Evolutionary conservation across 1,140 invertebrate species (phyloP), one percentile per base, ranked within the genome.

Genomic region (Drosophila micromelanica): DNA sequence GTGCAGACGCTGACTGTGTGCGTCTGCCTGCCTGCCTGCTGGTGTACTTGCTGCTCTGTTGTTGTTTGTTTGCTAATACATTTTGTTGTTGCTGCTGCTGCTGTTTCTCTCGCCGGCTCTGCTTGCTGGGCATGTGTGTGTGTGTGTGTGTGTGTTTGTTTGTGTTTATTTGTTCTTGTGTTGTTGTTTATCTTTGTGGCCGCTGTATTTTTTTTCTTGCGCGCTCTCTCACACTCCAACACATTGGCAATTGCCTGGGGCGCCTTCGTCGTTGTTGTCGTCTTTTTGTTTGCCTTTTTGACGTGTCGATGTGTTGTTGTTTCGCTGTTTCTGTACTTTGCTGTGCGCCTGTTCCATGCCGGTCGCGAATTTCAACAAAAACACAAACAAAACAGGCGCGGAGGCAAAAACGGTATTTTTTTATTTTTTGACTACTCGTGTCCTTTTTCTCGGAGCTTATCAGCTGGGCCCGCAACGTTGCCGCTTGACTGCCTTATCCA

Each of bases 281-380:
- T 76, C 70, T 65, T 71, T 64, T 68, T 72, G 30, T 76, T 76
- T 82, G 72, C 61, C 67, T 78, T 62, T 73, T 71, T 72, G 71
- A 55, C 17, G 64, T 42, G 59, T 62, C 48, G 15, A 13, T 42
- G 62, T 65, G 67, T 51, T 61, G 32, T 67, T 70, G 23, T 49
- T 78, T 77, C 61, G 46, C 43, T 38, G 27, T 68, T 76, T 67
- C 59, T 67, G 45, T 63, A 12, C 54, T 52, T 72, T 80, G 60
- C 87, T 90, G 87, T 55, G 76, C 87, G 87, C 87, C 87, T 90
- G 87, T 75, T 90, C 73, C 40, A 52, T 67, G 76, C 78, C 87
- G 82, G 82, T 80, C 60, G 89, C 64, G 76, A 90, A 90, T 90
- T 85, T 90, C 87, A 90, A 90, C 87, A 90, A 90, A 90, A 90